These are phyloP conservation scores for Drosophila kurseongensis DNA, from an alignment of 1,140 invertebrate genomes.

Conservation along the genomic window DNA sequence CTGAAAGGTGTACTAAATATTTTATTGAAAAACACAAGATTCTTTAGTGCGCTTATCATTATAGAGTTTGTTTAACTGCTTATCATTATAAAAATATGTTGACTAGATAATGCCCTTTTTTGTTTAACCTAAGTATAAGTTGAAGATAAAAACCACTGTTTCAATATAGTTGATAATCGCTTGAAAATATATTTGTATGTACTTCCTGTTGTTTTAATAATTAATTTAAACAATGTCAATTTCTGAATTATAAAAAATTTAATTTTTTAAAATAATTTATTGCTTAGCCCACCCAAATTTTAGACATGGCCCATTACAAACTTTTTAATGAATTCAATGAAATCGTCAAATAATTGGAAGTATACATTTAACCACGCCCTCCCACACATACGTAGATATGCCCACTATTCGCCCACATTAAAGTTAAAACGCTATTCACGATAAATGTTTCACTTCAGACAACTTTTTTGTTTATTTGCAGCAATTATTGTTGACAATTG, in stretches of 20 bases:
- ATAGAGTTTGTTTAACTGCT: neutral
- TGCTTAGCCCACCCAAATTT: no score
- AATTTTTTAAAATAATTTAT: no score
- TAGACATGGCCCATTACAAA: no score
- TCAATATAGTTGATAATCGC: no score
- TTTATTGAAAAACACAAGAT: neutral
- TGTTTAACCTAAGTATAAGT: neutral
- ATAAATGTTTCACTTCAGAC: conserved; percentile 16
- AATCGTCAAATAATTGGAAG: conserved; percentile 20
- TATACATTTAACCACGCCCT: neutral
- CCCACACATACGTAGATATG: neutral
- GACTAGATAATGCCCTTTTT: neutral
- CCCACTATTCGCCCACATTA: conserved; percentile 19
- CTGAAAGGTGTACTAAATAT: neutral
- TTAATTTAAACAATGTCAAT: no score
- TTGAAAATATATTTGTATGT: no score
- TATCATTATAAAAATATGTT: conserved; percentile 1
- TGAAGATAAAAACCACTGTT: neutral
- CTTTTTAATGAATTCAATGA: conserved; percentile 7
- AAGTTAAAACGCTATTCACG: conserved; percentile 10
- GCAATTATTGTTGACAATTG: conserved; percentile 42
- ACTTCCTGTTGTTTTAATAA: neutral
- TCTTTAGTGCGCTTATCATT: neutral
- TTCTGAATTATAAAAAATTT: no score
- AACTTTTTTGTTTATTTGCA: conserved; percentile 16